These are phyloP conservation scores for Hypercompe scribonia DNA, from an alignment of 2,888 invertebrate genomes.

Conservation along the genomic window DNA sequence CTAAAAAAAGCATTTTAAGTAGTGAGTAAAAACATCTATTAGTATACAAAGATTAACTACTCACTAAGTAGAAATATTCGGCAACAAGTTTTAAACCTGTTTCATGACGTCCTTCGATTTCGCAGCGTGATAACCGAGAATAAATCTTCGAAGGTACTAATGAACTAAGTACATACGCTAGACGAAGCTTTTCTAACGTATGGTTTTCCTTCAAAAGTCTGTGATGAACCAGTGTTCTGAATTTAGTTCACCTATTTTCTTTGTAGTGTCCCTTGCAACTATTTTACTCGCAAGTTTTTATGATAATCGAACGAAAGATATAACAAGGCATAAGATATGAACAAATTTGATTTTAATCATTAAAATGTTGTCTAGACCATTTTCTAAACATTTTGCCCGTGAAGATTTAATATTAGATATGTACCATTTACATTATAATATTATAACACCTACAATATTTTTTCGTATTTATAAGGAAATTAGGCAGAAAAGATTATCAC, in stretches of 20 bases:
- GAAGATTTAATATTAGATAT: too few species aligned
- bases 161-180: background rate
- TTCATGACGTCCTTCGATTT: constrained; percentile 8
- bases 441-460: too few species aligned
- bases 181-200: background rate
- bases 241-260: background rate
- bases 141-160: background rate
- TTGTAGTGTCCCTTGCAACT: too few species aligned
- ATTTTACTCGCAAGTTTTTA: too few species aligned
- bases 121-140: constrained; percentile 9
- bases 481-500: too few species aligned
- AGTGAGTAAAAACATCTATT: background rate
- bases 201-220: background rate
- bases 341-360: too few species aligned
- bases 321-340: too few species aligned
- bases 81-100: constrained; percentile 5
- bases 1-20: background rate
- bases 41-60: background rate
- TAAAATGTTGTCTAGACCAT: background rate
- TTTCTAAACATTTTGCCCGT: too few species aligned
- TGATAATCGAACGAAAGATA: too few species aligned
- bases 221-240: background rate
- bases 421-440: too few species aligned
- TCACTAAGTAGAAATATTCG: background rate
- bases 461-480: too few species aligned